Evolutionary conservation across 2,113 vertebrate genomes (phyloP), one percentile per base, ranked within the genome.

Genomic region (Otolemur garnettii): DNA sequence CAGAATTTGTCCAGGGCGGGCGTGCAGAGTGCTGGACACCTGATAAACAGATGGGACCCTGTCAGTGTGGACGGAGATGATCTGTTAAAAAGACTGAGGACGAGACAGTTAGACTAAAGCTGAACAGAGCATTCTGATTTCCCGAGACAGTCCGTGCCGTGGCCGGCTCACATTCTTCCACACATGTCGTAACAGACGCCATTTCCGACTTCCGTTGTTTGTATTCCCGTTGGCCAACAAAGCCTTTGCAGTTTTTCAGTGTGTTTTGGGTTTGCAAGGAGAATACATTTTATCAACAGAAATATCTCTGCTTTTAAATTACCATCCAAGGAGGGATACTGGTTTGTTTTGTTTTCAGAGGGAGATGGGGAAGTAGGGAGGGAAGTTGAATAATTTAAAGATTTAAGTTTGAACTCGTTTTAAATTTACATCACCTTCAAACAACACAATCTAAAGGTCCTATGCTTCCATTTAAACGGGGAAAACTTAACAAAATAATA

Each of bases 251-350:
- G 12, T 84, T 79, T 77, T 53, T 53, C 28, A 8, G 2, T 50
- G 38, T 62, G 4, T 90, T 94, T 95, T 71, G 17, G 18, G 33
- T 6, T 72, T 91, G 55, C 60, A 82, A 92, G 33, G 35, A 86
- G 91, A 95, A 86, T 72, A 53, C 1, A 66, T 59, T 50, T 91
- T 66, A 77, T 50, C 35, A 68, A 26, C 71, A 57, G 78, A 90
- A 96, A 78, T 35, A 94, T 53, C 55, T 75, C n/a, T 91, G 12
- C 69, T 91, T 90, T 96, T 90, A 66, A 92, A 87, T 90, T 87
- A 90, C 66, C 35, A 66, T 21, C 66, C 33, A 38, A 71, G 57
- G 38, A 96, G 21, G 9, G 1, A 38, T 80, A 42, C 45, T 45
- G 30, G 72, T 57, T 71, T 7, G 8, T 88, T 85, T 92, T 57